phyloP scores from a whole-genome alignment of 1,140 invertebrate species.

The Hypsibius dujardini region DNA sequence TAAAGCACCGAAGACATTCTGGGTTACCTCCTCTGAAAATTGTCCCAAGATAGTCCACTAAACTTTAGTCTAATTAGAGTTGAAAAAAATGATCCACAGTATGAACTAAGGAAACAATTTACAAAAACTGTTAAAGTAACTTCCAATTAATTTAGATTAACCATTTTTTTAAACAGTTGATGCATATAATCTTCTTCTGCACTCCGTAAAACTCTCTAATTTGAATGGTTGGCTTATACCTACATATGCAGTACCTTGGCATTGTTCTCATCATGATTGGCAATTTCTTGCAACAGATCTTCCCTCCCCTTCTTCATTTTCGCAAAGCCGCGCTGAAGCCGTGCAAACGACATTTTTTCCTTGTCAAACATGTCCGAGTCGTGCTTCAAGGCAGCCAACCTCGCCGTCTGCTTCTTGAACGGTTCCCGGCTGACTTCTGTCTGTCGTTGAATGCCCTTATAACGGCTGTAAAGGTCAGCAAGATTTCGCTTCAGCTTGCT shows the following conservation, averaged over 20 bases:
- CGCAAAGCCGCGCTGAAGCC: not conserved
- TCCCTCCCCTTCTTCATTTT: not conserved
- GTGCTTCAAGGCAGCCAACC: not conserved
- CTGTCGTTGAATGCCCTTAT: not conserved
- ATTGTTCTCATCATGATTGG: not conserved
- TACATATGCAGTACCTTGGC: not conserved
- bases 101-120: no score
- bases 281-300: not conserved
- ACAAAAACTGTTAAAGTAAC: no score
- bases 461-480: not conserved
- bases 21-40: no score
- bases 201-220: no score
- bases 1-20: no score
- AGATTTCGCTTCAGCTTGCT: not conserved
- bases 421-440: not conserved
- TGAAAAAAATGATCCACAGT: no score
- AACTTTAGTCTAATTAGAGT: no score
- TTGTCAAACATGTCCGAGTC: not conserved
- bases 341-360: not conserved
- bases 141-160: no score
- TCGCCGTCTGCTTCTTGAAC: not conserved
- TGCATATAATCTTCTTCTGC: no score
- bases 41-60: no score
- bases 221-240: no score
- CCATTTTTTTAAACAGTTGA: no score